A percentile compares a stretch with the other conserved stretches of the same genome.
Evolutionary conservation across 1,140 invertebrate genomes (phyloP).

Genomic region (Aphaenogaster floridana): DNA sequence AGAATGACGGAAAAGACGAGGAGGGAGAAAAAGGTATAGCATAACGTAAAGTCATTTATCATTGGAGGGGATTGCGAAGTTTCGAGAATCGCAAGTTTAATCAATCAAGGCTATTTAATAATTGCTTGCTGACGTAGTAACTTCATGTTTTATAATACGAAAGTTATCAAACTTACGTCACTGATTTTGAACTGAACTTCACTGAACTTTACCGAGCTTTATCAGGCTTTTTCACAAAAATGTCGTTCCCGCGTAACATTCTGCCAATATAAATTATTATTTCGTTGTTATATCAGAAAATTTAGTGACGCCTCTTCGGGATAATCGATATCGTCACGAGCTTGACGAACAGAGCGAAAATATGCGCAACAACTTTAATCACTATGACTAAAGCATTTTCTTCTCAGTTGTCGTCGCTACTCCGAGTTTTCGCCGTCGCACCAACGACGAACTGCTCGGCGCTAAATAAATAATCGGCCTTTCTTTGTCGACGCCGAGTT

Average conservation of each 20-base stretch:
- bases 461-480: constrained; percentile 56
- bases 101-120: constrained; percentile 58
- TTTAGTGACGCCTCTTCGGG: not conserved
- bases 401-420: constrained; percentile 8
- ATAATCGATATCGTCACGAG: not conserved
- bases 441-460: not conserved
- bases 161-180: constrained; percentile 38
- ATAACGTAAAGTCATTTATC: constrained; percentile 46
- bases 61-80: constrained; percentile 33
- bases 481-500: constrained; percentile 22
- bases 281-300: not conserved
- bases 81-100: constrained; percentile 51
- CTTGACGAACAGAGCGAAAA: not conserved
- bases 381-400: not conserved
- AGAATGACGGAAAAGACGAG: constrained; percentile 2
- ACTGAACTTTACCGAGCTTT: not conserved
- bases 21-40: not conserved
- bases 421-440: not conserved
- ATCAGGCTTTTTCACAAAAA: not conserved
- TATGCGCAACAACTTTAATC: not conserved
- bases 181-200: constrained; percentile 27
- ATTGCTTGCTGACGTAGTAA: constrained; percentile 44
- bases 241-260: not conserved
- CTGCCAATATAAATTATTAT: not conserved
- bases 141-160: constrained; percentile 29